Evolutionary conservation across 1,140 invertebrate genomes (phyloP).

Genomic region (Frieseomelitta varia): DNA sequence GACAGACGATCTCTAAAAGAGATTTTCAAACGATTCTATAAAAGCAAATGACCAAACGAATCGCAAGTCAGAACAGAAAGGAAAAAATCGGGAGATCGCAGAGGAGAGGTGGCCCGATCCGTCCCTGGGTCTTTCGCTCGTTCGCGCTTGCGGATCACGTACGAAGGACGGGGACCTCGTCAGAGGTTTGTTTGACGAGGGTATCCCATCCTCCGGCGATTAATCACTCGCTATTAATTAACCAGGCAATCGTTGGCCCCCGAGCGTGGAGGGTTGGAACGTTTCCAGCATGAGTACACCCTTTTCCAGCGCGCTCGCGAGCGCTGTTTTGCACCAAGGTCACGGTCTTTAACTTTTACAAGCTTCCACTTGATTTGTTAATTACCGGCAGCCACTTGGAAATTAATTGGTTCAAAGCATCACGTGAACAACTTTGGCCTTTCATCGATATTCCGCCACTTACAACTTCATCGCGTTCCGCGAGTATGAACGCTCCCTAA

Average conservation of each 20-base stretch:
- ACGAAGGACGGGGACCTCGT: constrained; percentile 59
- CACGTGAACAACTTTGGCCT: neutral
- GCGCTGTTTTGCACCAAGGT: constrained; percentile 43
- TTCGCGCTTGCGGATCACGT: constrained; percentile 71
- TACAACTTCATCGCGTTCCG: neutral
- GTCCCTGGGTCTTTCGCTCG: neutral
- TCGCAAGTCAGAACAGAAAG: neutral
- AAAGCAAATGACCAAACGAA: no score
- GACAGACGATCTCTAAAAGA: no score
- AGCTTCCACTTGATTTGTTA: constrained; percentile 60
- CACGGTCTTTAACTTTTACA: constrained; percentile 76
- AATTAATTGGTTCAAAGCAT: constrained; percentile 61
- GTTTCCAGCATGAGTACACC: neutral
- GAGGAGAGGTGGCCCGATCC: neutral
- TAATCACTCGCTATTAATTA: constrained; percentile 79
- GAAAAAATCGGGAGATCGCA: no score
- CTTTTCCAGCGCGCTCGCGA: neutral
- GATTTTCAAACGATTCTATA: no score
- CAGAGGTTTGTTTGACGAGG: constrained; percentile 75
- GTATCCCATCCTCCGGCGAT: constrained; percentile 70
- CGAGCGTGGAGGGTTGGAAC: neutral
- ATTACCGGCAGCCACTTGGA: constrained; percentile 66
- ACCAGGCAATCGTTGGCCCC: constrained; percentile 65
- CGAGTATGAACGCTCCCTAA: neutral
- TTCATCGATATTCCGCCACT: neutral